A percentile compares a stretch with the other conserved stretches of the same genome.
These are phyloP conservation scores for Meda fulgida DNA, from an alignment of 2,797 vertebrate species.

Conservation along the genomic window DNA sequence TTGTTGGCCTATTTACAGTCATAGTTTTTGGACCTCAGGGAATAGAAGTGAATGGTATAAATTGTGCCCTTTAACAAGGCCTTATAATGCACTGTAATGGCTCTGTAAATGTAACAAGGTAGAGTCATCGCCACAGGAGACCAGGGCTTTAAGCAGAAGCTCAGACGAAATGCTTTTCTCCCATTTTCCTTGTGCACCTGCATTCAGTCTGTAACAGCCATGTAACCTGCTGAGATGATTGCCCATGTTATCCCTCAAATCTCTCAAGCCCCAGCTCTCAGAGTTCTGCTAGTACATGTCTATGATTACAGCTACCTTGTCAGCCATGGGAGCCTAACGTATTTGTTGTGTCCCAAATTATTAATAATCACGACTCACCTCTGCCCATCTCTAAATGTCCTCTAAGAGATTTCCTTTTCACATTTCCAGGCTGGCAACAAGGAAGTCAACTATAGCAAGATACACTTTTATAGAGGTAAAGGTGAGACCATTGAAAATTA, in stretches of 20 bases:
- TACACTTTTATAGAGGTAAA: neutral
- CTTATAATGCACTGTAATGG: slow-evolving; percentile 55
- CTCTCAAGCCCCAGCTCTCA: slow-evolving; percentile 47
- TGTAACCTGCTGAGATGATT: slow-evolving; percentile 60
- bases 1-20: slow-evolving; percentile 46
- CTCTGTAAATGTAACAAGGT: slow-evolving; percentile 55
- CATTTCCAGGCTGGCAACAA: neutral
- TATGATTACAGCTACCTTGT: slow-evolving; percentile 48
- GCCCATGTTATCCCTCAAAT: slow-evolving; percentile 49
- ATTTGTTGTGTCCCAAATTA: slow-evolving; percentile 48
- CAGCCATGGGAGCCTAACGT: slow-evolving; percentile 25
- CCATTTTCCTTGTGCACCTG: slow-evolving; percentile 43
- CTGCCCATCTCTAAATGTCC: slow-evolving; percentile 1
- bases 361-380: slow-evolving; percentile 35
- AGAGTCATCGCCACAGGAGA: slow-evolving; percentile 53
- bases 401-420: neutral
- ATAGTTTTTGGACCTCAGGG: slow-evolving; percentile 39
- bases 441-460: neutral
- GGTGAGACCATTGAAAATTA: too few relatives aligned
- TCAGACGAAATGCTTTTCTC: slow-evolving; percentile 45
- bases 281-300: slow-evolving; percentile 47
- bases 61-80: slow-evolving; percentile 47
- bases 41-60: slow-evolving; percentile 51
- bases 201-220: slow-evolving; percentile 56
- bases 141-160: slow-evolving; percentile 43